phyloP scores from a whole-genome alignment of 2,797 vertebrate genomes.

The Poeciliopsis turneri region DNA sequence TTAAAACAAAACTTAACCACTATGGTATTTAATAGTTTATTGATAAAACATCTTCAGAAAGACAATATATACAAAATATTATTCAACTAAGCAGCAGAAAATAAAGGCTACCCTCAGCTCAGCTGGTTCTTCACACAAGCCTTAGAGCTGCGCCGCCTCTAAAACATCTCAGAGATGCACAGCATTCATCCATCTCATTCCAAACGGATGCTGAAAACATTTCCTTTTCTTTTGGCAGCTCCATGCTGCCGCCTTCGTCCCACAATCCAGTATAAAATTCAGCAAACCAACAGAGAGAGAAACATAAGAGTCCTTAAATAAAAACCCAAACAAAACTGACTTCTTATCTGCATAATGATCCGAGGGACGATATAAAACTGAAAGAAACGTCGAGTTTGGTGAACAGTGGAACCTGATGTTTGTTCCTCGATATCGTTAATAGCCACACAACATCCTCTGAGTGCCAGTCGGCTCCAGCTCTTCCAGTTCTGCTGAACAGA shows the following conservation, averaged over 20 bases:
- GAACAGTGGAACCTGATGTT: background rate
- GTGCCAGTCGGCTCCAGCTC: constrained; percentile 7
- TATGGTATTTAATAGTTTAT: constrained; percentile 45
- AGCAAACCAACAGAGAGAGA: constrained; percentile 8
- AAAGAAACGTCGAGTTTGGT: constrained; percentile 7
- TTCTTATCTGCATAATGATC: constrained; percentile 18
- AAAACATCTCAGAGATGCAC: background rate
- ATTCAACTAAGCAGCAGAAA: constrained; percentile 30
- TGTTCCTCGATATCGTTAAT: constrained; percentile 11
- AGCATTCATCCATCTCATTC: constrained; percentile 7
- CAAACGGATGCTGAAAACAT: background rate
- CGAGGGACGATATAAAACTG: background rate
- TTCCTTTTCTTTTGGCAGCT: background rate
- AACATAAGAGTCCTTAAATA: constrained; percentile 8
- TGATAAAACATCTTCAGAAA: constrained; percentile 63
- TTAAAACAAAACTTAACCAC: background rate
- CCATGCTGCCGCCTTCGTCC: background rate
- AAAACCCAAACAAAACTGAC: background rate
- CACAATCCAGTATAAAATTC: background rate
- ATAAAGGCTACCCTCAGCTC: constrained; percentile 18
- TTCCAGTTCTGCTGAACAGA: constrained; percentile 8
- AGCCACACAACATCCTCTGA: constrained; percentile 6
- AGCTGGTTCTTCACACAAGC: constrained; percentile 4
- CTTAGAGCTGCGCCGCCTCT: constrained; percentile 22
- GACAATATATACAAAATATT: constrained; percentile 58